Conservation (phyloP, 2,888 invertebrate species). For the Pheosia gnoma region DNA sequence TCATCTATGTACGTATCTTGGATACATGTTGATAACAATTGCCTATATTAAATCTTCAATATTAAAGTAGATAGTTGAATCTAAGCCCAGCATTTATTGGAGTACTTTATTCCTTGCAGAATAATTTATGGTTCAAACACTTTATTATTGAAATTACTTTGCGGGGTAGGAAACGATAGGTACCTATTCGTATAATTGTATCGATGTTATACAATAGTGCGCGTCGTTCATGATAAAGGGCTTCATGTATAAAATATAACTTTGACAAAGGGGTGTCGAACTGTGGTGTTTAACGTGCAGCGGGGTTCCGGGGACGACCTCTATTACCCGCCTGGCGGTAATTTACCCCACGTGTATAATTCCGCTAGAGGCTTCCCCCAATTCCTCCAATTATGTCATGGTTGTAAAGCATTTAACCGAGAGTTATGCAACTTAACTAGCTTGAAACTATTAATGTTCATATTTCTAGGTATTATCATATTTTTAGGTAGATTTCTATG, state of each 20-base stretch:
- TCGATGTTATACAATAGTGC: not conserved
- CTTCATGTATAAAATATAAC: slow-evolving; percentile 37
- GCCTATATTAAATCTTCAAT: too few species aligned
- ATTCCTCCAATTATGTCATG: slow-evolving; percentile 19
- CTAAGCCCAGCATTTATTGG: too few species aligned
- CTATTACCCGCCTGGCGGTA: slow-evolving; percentile 21
- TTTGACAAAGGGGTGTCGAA: slow-evolving; percentile 25
- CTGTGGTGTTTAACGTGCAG: slow-evolving; percentile 17
- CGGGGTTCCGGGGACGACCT: slow-evolving; percentile 12
- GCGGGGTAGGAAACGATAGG: too few species aligned
- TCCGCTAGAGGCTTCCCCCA: slow-evolving; percentile 17
- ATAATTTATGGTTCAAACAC: too few species aligned
- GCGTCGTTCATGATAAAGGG: slow-evolving; percentile 27
- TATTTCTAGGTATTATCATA: too few species aligned
- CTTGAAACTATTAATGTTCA: slow-evolving; percentile 2
- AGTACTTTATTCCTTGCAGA: too few species aligned
- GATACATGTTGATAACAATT: too few species aligned
- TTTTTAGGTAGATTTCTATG: too few species aligned
- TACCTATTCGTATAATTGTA: too few species aligned
- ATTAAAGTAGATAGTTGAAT: too few species aligned
- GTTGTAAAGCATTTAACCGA: slow-evolving; percentile 19
- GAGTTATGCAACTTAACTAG: slow-evolving; percentile 12
- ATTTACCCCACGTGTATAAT: slow-evolving; percentile 20
- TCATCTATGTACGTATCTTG: too few species aligned
- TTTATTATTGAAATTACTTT: too few species aligned